These are phyloP conservation scores for Cynodonichthys magdalenae DNA, from an alignment of 2,797 vertebrate genomes.

Conservation along the genomic window DNA sequence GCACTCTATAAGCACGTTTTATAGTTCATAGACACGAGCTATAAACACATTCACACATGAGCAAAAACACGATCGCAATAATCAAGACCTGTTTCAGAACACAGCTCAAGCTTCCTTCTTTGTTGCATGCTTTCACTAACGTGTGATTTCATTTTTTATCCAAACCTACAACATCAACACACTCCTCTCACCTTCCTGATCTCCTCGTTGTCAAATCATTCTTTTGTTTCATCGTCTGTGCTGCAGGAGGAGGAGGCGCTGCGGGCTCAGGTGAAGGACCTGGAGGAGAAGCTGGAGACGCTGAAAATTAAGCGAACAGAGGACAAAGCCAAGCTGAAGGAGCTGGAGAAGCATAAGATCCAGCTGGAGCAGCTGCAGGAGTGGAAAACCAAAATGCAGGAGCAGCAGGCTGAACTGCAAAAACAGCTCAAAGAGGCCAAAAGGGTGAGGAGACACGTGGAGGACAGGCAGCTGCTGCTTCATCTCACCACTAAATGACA, in stretches of 20 bases:
- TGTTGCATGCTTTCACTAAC: no score
- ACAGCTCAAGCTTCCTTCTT: no score
- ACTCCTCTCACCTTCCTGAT: not conserved
- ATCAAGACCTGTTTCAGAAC: no score
- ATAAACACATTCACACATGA: not conserved
- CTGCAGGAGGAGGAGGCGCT: constrained; percentile 91
- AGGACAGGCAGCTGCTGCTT: not conserved
- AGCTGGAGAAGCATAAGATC: constrained; percentile 97
- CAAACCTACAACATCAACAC: not conserved
- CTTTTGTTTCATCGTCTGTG: not conserved
- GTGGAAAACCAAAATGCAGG: constrained; percentile 98
- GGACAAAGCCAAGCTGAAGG: constrained; percentile 95
- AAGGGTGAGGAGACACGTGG: constrained; percentile 77
- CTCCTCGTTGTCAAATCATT: constrained; percentile 1
- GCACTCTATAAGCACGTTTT: no score
- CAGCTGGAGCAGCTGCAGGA: constrained; percentile 98
- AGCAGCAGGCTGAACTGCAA: constrained; percentile 95
- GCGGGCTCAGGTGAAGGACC: constrained; percentile 90
- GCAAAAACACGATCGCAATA: no score
- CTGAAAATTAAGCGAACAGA: constrained; percentile 92
- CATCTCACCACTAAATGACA: not conserved
- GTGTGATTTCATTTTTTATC: no score
- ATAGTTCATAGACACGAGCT: no score
- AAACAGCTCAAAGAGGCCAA: constrained; percentile 95
- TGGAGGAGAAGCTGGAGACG: constrained; percentile 97